Conservation (phyloP, 2,888 invertebrate genomes). For the Tipula helvola region DNA sequence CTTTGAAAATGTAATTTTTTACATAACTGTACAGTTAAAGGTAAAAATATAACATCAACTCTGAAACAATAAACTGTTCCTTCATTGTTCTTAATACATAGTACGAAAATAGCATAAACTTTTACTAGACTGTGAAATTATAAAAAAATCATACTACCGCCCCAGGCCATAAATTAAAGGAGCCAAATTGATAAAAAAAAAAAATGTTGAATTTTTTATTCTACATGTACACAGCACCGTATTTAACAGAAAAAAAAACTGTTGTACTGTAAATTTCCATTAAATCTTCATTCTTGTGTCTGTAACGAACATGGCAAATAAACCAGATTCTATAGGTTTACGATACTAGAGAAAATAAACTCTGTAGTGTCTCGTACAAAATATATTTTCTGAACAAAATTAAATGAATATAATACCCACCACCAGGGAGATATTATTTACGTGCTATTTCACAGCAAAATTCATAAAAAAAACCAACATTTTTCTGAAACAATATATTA, state of each 20-base stretch:
- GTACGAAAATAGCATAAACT: neutral
- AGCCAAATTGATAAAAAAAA: neutral
- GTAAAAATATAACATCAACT: too few relatives aligned
- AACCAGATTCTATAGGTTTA: neutral
- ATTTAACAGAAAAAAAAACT: neutral
- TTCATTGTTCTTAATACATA: too few relatives aligned
- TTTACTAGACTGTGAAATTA: neutral
- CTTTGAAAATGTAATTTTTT: too few relatives aligned
- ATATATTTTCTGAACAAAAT: neutral
- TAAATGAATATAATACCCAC: neutral
- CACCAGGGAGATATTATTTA: neutral
- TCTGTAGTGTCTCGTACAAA: neutral
- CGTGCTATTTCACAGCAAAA: neutral
- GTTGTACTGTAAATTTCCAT: neutral
- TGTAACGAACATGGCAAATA: neutral
- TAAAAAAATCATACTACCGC: neutral
- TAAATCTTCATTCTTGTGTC: neutral
- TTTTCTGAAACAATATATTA: neutral
- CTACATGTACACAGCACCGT: neutral
- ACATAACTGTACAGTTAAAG: too few relatives aligned
- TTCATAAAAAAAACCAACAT: neutral
- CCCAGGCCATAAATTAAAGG: neutral
- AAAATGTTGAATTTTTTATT: neutral
- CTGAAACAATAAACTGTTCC: too few relatives aligned
- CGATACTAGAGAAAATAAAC: neutral